Evolutionary conservation across 2,113 vertebrate genomes (phyloP).

Genomic region (Paradisaea rubra): DNA sequence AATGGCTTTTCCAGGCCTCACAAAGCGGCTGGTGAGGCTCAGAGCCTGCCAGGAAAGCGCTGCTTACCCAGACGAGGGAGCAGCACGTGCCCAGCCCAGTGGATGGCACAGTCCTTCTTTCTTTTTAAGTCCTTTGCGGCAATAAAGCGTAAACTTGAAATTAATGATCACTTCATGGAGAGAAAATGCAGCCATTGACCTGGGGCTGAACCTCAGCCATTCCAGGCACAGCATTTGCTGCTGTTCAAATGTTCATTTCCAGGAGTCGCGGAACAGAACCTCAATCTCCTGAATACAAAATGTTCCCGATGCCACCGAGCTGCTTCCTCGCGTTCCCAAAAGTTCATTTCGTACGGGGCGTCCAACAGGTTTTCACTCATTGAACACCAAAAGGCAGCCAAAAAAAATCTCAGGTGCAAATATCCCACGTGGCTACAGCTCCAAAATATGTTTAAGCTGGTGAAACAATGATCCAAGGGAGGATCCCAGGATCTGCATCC

Average conservation of each 20-base stretch:
- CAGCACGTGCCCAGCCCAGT: neutral
- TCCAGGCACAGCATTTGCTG: neutral
- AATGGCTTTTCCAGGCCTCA: neutral
- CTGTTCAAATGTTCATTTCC: neutral
- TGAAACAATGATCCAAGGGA: neutral
- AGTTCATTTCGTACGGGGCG: neutral
- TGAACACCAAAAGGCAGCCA: neutral
- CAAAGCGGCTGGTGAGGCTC: neutral
- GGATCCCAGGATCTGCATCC: neutral
- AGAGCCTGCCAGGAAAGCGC: neutral
- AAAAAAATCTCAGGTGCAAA: neutral
- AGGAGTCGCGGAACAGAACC: neutral
- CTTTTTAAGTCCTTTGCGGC: neutral
- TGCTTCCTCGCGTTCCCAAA: neutral
- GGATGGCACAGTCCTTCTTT: neutral
- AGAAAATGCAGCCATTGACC: slow-evolving; percentile 34
- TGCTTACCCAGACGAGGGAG: neutral
- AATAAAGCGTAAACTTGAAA: neutral
- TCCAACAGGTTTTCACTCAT: neutral
- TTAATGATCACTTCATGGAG: neutral
- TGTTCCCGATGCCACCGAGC: neutral
- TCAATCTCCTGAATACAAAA: neutral
- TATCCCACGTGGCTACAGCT: neutral
- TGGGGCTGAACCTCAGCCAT: slow-evolving; percentile 25
- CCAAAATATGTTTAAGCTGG: neutral